Conservation (phyloP, 2,113 vertebrate genomes). For the Murina feae region DNA sequence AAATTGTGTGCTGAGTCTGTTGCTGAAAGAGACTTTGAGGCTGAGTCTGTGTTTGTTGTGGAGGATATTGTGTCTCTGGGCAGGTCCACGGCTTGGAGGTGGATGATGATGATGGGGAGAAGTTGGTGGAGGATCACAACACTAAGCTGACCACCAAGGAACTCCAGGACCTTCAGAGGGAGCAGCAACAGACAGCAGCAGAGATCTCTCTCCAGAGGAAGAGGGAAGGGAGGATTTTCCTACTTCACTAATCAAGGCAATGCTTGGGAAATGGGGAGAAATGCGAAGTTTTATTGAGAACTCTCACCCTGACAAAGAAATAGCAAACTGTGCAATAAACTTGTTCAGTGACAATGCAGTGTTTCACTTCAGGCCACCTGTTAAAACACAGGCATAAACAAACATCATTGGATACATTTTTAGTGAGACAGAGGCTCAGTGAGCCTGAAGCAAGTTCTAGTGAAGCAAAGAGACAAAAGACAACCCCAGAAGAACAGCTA, state of each 20-base stretch:
- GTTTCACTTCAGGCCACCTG: neutral
- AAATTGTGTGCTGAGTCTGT: neutral
- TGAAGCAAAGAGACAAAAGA: too few relatives aligned
- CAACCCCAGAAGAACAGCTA: too few relatives aligned
- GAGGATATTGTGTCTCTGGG: neutral
- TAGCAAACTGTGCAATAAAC: neutral
- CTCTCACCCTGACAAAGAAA: neutral
- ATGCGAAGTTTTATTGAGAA: neutral
- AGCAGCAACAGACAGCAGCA: neutral
- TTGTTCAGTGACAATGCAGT: neutral
- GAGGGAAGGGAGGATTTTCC: neutral
- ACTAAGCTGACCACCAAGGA: neutral
- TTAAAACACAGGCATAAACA: neutral
- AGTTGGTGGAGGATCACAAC: neutral
- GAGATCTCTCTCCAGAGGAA: neutral
- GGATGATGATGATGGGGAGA: neutral
- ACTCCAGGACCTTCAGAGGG: neutral
- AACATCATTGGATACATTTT: neutral
- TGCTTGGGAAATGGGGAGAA: neutral
- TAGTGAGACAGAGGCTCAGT: neutral
- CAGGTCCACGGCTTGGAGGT: neutral
- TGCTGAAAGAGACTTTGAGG: neutral
- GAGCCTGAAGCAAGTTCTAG: neutral
- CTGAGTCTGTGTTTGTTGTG: neutral
- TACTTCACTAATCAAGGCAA: neutral